A percentile compares a stretch with the other conserved stretches of the same genome.
Evolutionary conservation across 2,888 invertebrate genomes (phyloP).

Genomic region (Volucella inanis): DNA sequence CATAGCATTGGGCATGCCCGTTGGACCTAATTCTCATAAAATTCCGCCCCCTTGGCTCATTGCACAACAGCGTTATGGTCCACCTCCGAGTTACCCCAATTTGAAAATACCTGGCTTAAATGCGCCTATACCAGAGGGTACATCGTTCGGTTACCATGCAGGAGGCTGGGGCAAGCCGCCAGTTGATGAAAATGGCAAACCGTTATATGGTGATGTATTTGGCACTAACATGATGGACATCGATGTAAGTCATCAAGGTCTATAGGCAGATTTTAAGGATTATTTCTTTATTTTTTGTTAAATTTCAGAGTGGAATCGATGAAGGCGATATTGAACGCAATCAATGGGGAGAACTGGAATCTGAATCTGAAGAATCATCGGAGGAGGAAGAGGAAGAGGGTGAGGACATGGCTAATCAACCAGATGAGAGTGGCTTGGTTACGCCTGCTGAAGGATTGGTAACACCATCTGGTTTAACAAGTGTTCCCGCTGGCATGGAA

Average conservation of each 20-base stretch:
- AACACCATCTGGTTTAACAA: slow-evolving; percentile 96
- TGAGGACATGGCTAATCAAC: slow-evolving; percentile 84
- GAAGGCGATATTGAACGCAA: slow-evolving; percentile 96
- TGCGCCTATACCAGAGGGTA: slow-evolving; percentile 98
- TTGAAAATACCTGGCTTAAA: slow-evolving; percentile 98
- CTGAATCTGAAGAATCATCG: slow-evolving; percentile 87
- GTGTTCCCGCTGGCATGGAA: slow-evolving; percentile 97
- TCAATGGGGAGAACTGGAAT: slow-evolving; percentile 98
- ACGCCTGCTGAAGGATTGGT: slow-evolving; percentile 97
- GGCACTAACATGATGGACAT: slow-evolving; percentile 90
- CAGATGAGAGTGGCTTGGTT: slow-evolving; percentile 92
- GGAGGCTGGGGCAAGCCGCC: slow-evolving; percentile 99
- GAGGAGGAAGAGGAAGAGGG: slow-evolving; percentile 88
- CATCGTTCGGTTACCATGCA: slow-evolving; percentile 99
- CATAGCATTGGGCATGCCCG: slow-evolving; percentile 99
- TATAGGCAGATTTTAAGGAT: neutral
- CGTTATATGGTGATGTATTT: slow-evolving; percentile 99
- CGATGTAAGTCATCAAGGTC: slow-evolving; percentile 85
- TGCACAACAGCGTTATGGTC: slow-evolving; percentile 90
- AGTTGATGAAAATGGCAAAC: slow-evolving; percentile 98
- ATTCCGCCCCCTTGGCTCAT: slow-evolving; percentile 97
- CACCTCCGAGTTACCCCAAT: slow-evolving; percentile 99
- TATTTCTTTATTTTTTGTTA: slow-evolving; percentile 23
- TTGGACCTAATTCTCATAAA: slow-evolving; percentile 95
- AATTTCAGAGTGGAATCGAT: slow-evolving; percentile 85